phyloP scores from a whole-genome alignment of 1,140 invertebrate genomes.

The Dinoponera quadriceps region DNA sequence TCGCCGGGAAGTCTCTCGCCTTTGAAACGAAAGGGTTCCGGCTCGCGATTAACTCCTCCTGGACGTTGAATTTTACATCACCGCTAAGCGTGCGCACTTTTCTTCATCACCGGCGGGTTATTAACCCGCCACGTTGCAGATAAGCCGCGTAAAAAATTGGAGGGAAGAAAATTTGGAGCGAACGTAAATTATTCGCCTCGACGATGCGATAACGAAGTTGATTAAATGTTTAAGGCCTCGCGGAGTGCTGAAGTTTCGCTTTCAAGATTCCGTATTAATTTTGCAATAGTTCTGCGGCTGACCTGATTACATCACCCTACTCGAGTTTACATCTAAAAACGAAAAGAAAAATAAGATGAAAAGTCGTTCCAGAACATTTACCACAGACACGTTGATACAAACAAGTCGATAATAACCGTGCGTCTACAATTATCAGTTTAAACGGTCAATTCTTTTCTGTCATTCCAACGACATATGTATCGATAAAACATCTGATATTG shows the following conservation, averaged over 20 bases:
- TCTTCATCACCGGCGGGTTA: constrained; percentile 7
- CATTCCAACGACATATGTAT: too few species aligned
- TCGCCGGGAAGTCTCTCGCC: constrained; percentile 35
- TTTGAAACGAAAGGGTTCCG: constrained; percentile 39
- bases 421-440: constrained; percentile 1
- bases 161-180: neutral
- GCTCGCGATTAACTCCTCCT: constrained; percentile 26
- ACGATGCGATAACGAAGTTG: constrained; percentile 1
- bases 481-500: too few species aligned
- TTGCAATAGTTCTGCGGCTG: too few species aligned
- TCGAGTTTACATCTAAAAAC: too few species aligned
- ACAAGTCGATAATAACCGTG: neutral
- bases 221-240: constrained; percentile 20
- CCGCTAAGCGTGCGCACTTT: constrained; percentile 20
- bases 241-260: too few species aligned
- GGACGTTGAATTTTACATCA: constrained; percentile 43
- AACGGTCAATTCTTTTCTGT: neutral
- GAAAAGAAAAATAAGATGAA: too few species aligned
- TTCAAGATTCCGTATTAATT: too few species aligned
- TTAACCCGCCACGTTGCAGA: neutral
- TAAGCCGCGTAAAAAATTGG: constrained; percentile 12
- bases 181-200: neutral
- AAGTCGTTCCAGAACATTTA: too few species aligned
- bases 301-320: too few species aligned
- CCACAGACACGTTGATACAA: neutral